A percentile compares a stretch with the other conserved stretches of the same genome.
Evolutionary conservation across 2,797 vertebrate genomes (phyloP).

Genomic region (Molossus molossus): DNA sequence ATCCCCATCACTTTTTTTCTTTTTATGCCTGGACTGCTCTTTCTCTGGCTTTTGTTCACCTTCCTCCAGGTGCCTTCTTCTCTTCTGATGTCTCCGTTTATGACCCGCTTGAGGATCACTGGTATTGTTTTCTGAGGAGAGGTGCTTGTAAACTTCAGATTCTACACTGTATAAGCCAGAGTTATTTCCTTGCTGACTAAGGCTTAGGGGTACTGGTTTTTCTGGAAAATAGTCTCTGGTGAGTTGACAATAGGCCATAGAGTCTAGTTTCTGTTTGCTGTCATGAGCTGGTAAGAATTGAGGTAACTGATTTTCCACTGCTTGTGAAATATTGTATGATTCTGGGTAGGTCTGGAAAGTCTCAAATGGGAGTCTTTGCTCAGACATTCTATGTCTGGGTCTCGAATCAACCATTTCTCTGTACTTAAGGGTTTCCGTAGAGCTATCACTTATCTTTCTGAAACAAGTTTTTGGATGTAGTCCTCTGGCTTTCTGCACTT

Average conservation of each 20-base stretch:
- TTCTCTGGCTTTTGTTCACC: slow-evolving; percentile 75
- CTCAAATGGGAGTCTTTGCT: slow-evolving; percentile 73
- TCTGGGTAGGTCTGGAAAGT: slow-evolving; percentile 73
- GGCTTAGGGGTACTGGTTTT: slow-evolving; percentile 74
- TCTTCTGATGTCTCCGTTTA: slow-evolving; percentile 77
- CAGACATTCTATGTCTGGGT: slow-evolving; percentile 32
- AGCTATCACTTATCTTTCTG: slow-evolving; percentile 83
- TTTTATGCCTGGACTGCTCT: slow-evolving; percentile 81
- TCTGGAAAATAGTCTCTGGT: slow-evolving; percentile 68
- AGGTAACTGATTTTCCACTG: slow-evolving; percentile 62
- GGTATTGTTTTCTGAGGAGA: slow-evolving; percentile 72
- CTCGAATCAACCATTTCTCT: slow-evolving; percentile 67
- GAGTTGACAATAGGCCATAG: slow-evolving; percentile 14
- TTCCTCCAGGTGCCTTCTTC: slow-evolving; percentile 56
- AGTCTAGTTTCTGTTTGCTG: slow-evolving; percentile 60
- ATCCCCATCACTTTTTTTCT: slow-evolving; percentile 74
- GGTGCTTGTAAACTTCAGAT: slow-evolving; percentile 69
- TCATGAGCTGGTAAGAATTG: slow-evolving; percentile 72
- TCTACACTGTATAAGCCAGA: slow-evolving; percentile 67
- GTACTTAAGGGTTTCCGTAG: slow-evolving; percentile 74
- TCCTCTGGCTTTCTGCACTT: slow-evolving; percentile 92
- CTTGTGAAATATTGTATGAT: slow-evolving; percentile 63
- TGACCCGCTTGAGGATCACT: slow-evolving; percentile 72
- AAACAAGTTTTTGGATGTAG: slow-evolving; percentile 89
- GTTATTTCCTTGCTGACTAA: slow-evolving; percentile 72